Evolutionary conservation across 2,113 vertebrate species (phyloP), one percentile per base, ranked within the genome.

Genomic region (Pterophyllum scalare): DNA sequence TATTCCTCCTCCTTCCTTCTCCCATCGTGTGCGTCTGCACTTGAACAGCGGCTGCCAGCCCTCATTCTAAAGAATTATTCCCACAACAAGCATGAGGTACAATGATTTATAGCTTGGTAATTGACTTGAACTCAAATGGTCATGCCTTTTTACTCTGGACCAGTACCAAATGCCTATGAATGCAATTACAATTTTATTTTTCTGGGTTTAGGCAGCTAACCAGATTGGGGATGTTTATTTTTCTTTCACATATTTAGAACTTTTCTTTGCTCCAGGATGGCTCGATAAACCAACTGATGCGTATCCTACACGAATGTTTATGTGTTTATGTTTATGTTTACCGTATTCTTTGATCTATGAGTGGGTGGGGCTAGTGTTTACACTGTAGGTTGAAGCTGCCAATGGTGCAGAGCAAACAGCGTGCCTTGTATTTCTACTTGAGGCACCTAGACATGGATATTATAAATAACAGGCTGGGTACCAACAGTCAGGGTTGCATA

Each of bases 401-500:
- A 59, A 62, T 40, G 72, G 61, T 60, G 75, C 59, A 76, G 28
- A 62, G 78, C 8, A 74, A 77, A 86, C 77, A 15, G 11, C 59
- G 40, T 43, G 58, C 87, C 54, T 77, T 80, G 19, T 77, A 81
- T 85, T 70, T 72, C 24, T 75, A 79, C 72, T 88, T 56, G 89
- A 49, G 49, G 82, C 84, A 86, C 82, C 57, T 77, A 86, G 40
- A 88, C 85, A 79, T 81, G 82, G 84, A 87, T 79, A 90, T 89
- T 86, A 80, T 75, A 92, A 94, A 89, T 90, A 90, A 88, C 77
- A 83, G 70, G 88, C 82, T 58, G 75, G 77, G 87, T 79, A 79
- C 75, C 80, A 87, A 64, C 80, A 75, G 87, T 82, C 75, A 81
- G 82, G 70, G 85, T 84, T 88, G 91, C 88, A 92, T 93, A 93